phyloP scores from a whole-genome alignment of 2,113 vertebrate species.

The Antigone vipio region DNA sequence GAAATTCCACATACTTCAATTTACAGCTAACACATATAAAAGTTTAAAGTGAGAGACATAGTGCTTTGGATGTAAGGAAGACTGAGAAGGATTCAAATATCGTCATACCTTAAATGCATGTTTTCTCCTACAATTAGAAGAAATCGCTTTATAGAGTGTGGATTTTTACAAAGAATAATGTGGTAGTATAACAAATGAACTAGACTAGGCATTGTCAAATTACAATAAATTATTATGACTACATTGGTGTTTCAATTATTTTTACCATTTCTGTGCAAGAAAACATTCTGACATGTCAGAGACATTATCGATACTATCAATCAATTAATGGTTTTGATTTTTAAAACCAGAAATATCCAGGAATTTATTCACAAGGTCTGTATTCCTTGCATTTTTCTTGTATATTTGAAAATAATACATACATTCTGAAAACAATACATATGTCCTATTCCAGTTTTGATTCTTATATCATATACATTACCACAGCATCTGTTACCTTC shows the following conservation, averaged over 20 bases:
- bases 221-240: background rate
- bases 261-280: background rate
- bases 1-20: constrained; percentile 24
- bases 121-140: background rate
- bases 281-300: background rate
- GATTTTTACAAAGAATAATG: background rate
- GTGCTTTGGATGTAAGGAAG: background rate
- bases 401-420: background rate
- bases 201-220: background rate
- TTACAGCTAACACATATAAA: background rate
- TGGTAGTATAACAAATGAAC: background rate
- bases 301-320: background rate
- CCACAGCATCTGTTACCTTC: background rate
- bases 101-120: background rate
- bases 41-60: background rate
- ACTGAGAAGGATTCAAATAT: background rate
- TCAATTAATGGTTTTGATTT: background rate
- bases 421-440: background rate
- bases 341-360: background rate
- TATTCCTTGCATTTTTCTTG: background rate
- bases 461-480: background rate
- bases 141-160: background rate
- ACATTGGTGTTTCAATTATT: background rate
- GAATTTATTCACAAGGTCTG: background rate
- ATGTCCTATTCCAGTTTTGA: background rate